phyloP scores from a whole-genome alignment of 2,113 vertebrate genomes.

The Sus scrofa region DNA sequence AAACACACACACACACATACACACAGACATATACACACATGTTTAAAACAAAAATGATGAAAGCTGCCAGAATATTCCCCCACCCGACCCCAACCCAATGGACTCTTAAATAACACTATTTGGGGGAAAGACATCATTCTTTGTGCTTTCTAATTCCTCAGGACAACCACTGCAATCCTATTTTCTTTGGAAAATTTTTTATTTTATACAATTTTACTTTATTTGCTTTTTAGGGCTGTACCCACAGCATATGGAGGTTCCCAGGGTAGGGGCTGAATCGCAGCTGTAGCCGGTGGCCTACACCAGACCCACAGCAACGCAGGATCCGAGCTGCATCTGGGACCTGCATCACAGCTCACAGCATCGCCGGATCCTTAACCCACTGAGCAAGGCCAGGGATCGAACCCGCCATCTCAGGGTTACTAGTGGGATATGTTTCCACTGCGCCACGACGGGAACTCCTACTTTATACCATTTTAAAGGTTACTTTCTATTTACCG shows the following conservation, averaged over 20 bases:
- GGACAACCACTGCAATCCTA: not conserved
- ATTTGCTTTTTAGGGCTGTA: no score
- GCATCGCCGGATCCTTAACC: no score
- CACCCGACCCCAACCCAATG: not conserved
- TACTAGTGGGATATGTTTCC: no score
- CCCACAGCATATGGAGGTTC: no score
- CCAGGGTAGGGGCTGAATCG: no score
- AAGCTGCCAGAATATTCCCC: not conserved
- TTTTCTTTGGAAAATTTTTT: not conserved
- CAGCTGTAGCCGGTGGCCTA: no score
- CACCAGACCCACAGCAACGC: no score
- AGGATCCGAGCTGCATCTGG: no score
- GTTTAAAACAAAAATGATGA: not conserved
- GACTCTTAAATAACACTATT: conserved; percentile 34
- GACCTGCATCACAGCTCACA: no score
- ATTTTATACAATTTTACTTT: not conserved
- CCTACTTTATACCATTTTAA: not conserved
- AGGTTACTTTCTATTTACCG: not conserved
- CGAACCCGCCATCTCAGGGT: no score
- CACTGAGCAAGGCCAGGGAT: no score
- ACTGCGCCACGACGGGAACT: no score
- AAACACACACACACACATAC: not conserved
- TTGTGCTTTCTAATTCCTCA: not conserved
- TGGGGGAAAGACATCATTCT: not conserved
- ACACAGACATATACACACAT: not conserved